Evolutionary conservation across 2,888 invertebrate species (phyloP).

Genomic region (Nebria brevicollis): DNA sequence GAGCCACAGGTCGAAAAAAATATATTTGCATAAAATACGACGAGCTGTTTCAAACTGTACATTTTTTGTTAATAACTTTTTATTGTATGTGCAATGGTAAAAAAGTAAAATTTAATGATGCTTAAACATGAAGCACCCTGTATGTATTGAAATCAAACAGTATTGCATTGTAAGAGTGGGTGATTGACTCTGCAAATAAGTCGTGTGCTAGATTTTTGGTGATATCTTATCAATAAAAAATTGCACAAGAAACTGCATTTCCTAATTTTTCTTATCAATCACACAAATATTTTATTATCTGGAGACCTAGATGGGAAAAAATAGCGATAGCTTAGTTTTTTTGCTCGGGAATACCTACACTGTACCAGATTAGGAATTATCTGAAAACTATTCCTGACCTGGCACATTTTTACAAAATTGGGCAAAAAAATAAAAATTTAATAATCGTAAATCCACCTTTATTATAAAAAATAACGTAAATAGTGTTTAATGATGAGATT

Average conservation of each 20-base stretch:
- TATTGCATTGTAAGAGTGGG: not conserved
- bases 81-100: too few species aligned
- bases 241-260: conserved; percentile 38
- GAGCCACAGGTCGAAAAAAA: too few species aligned
- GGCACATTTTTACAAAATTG: not conserved
- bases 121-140: too few species aligned
- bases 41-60: too few species aligned
- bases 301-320: conserved; percentile 9
- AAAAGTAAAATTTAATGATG: too few species aligned
- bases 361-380: not conserved
- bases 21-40: too few species aligned
- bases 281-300: not conserved
- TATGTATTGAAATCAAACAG: too few species aligned
- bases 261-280: conserved; percentile 36
- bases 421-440: too few species aligned
- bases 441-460: too few species aligned
- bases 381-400: not conserved
- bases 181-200: not conserved
- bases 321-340: not conserved
- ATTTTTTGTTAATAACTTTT: too few species aligned
- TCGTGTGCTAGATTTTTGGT: not conserved
- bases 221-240: conserved; percentile 26
- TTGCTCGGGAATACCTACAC: not conserved
- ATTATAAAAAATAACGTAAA: too few species aligned
- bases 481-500: too few species aligned